A percentile compares a stretch with the other conserved stretches of the same genome.
These are phyloP conservation scores for Napeogenes sylphis DNA, from an alignment of 2,888 invertebrate genomes.

Conservation along the genomic window DNA sequence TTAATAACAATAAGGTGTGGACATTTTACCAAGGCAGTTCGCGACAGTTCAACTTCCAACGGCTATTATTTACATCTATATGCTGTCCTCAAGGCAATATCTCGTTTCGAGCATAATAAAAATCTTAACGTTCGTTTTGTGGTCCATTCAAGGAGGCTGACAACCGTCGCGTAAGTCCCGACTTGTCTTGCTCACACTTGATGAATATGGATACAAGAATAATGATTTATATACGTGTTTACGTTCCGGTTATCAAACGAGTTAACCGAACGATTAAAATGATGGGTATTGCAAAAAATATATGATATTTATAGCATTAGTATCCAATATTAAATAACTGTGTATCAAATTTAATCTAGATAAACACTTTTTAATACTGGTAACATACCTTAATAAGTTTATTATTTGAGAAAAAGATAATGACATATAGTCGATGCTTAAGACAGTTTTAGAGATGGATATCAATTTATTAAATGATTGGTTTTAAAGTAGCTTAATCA, in stretches of 20 bases:
- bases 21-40: conserved; percentile 22
- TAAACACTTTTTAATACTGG: too few relatives aligned
- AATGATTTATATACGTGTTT: conserved; percentile 8
- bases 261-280: background rate
- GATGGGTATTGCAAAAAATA: too few relatives aligned
- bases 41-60: conserved; percentile 45
- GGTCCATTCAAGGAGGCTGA: conserved; percentile 62
- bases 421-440: too few relatives aligned
- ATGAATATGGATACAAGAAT: conserved; percentile 10
- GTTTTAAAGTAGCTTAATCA: too few relatives aligned
- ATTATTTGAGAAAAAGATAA: too few relatives aligned
- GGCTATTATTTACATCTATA: conserved; percentile 47
- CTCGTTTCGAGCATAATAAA: conserved; percentile 64
- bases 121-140: conserved; percentile 65
- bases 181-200: conserved; percentile 17
- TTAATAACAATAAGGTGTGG: conserved; percentile 9
- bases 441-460: too few relatives aligned
- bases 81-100: conserved; percentile 68
- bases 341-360: too few relatives aligned
- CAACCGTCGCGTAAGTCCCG: conserved; percentile 33
- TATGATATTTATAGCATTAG: too few relatives aligned
- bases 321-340: too few relatives aligned
- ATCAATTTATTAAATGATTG: too few relatives aligned
- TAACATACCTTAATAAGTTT: too few relatives aligned
- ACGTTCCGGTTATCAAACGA: background rate